Conservation (phyloP, 2,113 vertebrate genomes). For the Leptobrachium ailaonicum region DNA sequence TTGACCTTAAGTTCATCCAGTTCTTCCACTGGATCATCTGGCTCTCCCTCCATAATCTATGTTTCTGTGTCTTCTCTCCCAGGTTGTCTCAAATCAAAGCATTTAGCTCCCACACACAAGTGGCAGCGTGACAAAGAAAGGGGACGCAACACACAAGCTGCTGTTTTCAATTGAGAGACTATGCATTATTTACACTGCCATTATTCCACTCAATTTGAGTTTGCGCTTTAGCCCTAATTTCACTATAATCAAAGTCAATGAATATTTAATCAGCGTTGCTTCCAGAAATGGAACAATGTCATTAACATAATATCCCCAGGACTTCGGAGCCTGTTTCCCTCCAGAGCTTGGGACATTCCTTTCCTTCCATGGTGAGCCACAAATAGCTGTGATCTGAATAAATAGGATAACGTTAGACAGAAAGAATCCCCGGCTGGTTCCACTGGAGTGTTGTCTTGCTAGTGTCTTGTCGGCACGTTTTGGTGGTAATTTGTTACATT, state of each 20-base stretch:
- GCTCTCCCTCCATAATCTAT: too few species aligned
- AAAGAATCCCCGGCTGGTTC: slow-evolving; percentile 34
- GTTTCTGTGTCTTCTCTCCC: slow-evolving; percentile 5
- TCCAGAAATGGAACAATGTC: slow-evolving; percentile 85
- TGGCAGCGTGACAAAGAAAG: slow-evolving; percentile 70
- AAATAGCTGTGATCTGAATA: slow-evolving; percentile 21
- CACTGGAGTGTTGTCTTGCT: slow-evolving; percentile 12
- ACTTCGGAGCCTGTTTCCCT: slow-evolving; percentile 73
- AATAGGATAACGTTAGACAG: slow-evolving; percentile 21
- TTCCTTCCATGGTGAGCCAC: slow-evolving; percentile 15
- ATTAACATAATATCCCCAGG: slow-evolving; percentile 86
- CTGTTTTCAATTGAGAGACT: slow-evolving; percentile 85
- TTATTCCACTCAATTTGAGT: slow-evolving; percentile 86
- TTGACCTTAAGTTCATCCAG: too few species aligned
- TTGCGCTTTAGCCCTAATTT: slow-evolving; percentile 86
- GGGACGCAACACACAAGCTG: slow-evolving; percentile 69
- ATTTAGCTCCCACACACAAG: slow-evolving; percentile 74
- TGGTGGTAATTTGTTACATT: neutral
- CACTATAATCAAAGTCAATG: slow-evolving; percentile 88
- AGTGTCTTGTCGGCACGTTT: neutral
- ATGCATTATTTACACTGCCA: slow-evolving; percentile 88
- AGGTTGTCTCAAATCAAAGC: slow-evolving; percentile 66
- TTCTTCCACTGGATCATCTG: too few species aligned
- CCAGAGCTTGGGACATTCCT: slow-evolving; percentile 65
- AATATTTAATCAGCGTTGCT: slow-evolving; percentile 90